Base-by-base conservation (phyloP, 2,113 vertebrate genomes). In the Indri indri region DNA sequence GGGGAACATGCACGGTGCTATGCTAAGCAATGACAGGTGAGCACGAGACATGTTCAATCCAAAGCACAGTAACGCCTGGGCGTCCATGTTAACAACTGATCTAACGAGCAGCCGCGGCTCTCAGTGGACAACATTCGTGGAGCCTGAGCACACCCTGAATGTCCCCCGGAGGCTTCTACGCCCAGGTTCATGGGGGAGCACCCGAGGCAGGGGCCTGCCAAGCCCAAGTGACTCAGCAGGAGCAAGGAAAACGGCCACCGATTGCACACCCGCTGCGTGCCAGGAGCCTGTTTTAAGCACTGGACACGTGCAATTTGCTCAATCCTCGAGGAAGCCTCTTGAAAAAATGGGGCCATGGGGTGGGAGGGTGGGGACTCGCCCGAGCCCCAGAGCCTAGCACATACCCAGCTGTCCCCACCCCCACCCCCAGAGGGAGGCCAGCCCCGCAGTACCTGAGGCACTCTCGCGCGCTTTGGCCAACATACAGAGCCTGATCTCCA, bases 401-500 rank as follows among this genome's bases (percentile, higher is more conserved):
- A 4, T 3, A 42, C 82, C 25, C 25, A 3, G 23, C 52, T 22
- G 5, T 16, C 27, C 7, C 45, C 3, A 0, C 45, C 2, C 9
- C 1, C 42, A 30, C 65, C 9, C 52, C 23, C 40, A 47, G 66
- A 37, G 18, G 4, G n/a, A 30, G 12, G 20, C 18, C n/a, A 34
- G 37, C 16, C 50, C 47, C n/a, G 1, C 40, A 83, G 0, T 97
- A 99, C 99, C 99, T 96, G 98, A 96, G n/a, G 82, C 95, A n/a
- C 98, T 98, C 89, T 99, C 99, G 71, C 98, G 99, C 17, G 99
- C 98, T 91, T 97, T 99, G 34, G 98, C 98, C 90, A 98, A 16
- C 87, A 99, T 94, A 37, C 99, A 99, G 45, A 97, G 98, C 97
- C 99, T 99, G 88, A 99, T 98, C 98, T 99, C 99, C 94, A 99